These are phyloP conservation scores for Formica aserva DNA, from an alignment of 2,888 invertebrate genomes.

Conservation along the genomic window DNA sequence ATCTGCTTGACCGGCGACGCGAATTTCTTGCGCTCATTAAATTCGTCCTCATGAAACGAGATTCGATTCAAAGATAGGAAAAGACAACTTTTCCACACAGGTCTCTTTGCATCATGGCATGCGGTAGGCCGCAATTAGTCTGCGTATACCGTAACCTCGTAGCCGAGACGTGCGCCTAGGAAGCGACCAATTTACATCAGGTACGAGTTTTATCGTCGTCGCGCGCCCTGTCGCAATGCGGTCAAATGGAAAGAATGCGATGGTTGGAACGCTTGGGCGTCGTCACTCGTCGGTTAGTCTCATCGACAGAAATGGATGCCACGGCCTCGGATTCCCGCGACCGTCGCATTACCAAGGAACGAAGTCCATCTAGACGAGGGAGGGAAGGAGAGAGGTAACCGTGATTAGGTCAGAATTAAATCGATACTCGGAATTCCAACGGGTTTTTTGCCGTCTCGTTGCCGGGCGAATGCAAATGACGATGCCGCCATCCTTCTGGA, in stretches of 20 bases:
- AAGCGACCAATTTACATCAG: constrained; percentile 76
- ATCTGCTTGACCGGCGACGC: constrained; percentile 3
- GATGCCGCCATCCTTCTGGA: constrained; percentile 8
- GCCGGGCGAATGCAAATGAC: constrained; percentile 51
- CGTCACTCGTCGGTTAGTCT: constrained; percentile 15
- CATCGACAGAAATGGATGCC: constrained; percentile 30
- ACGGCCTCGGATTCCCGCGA: constrained; percentile 8
- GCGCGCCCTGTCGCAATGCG: constrained; percentile 67
- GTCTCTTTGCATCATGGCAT: constrained; percentile 1
- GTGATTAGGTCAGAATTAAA: constrained; percentile 60
- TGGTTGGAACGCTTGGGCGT: constrained; percentile 31
- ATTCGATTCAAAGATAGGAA: constrained; percentile 23
- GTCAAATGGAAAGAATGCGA: constrained; percentile 65
- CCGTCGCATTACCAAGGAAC: constrained; percentile 7
- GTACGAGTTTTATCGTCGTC: constrained; percentile 66
- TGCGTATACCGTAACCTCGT: constrained; percentile 36
- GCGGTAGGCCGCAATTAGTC: constrained; percentile 27
- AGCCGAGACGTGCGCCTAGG: constrained; percentile 66
- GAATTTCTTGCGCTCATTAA: background rate
- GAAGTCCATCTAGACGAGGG: background rate
- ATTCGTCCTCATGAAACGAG: constrained; percentile 2
- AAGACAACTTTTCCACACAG: constrained; percentile 3
- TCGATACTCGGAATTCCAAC: constrained; percentile 59
- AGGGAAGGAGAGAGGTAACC: constrained; percentile 21
- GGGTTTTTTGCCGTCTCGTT: constrained; percentile 47